Evolutionary conservation across 23 tunicate genomes (phyloP), one percentile per base, ranked within the genome.

Genomic region (Trididemnum miniatum): DNA sequence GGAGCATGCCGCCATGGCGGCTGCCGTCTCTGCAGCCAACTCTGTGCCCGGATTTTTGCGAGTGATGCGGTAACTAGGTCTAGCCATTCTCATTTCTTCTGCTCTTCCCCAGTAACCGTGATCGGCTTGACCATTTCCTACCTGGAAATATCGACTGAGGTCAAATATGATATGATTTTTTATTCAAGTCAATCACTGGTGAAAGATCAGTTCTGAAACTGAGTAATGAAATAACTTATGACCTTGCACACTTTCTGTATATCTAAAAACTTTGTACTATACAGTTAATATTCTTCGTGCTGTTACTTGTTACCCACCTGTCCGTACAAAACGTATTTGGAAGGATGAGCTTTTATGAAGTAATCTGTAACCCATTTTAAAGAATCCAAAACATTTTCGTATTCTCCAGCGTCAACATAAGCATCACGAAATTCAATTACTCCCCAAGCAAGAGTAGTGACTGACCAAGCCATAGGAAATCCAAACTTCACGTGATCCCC

Each of bases 401-500:
- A 82, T 90, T 95, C 92, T 22, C 86, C 83, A n/a, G 86, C 78
- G 28, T 83, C 88, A 35, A 67, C 50, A 82, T 95, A 95, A 54
- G 96, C 99, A 65, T 86, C 89, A 65, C 71, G 39, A 73, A 95
- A 95, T 35, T 86, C 91, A 51, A 95, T 95, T 60, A 88, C 88
- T 26, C 99, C 99, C 99, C 99, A 95, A 34, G 99, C 99, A 0
- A 95, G 73, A 20, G 96, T 90, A 20, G 99, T 95, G 25, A 93
- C 99, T 1, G 96, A 79, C 88, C 88, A 95, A 28, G 99, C 99
- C 96, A 95, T 90, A 20, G 99, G 99, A 31, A 95, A 90, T 0
- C 91, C 95, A 40, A 95, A 95, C 40, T 95, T 95, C 29, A 95
- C 99, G 76, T 86, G 87, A 73, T 95, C 99, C n/a, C 99, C 99